Conservation (phyloP, 2,797 vertebrate species). For the Trachops cirrhosus region DNA sequence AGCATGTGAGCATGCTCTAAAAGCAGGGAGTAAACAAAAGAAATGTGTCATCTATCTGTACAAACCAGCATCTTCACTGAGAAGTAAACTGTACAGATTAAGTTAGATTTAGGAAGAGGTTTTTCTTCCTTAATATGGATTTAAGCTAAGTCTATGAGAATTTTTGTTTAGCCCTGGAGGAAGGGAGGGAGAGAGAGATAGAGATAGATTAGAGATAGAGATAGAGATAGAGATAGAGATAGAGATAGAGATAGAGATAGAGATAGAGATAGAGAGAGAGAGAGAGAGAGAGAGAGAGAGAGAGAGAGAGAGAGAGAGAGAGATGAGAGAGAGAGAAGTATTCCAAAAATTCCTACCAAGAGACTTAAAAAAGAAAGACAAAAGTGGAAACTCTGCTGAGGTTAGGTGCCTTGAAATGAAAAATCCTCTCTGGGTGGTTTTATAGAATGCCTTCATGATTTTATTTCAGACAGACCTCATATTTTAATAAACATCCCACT, state of each 20-base stretch:
- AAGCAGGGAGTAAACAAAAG: background rate
- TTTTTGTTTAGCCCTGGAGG: background rate
- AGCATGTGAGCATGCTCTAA: background rate
- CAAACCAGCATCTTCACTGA: background rate
- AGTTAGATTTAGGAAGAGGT: background rate
- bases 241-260: too few species aligned
- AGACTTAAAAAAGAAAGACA: constrained; percentile 20
- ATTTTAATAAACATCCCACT: background rate
- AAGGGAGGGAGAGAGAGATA: background rate
- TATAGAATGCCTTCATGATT: background rate
- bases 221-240: too few species aligned
- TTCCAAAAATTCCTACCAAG: background rate
- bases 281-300: background rate
- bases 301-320: too few species aligned
- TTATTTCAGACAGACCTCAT: background rate
- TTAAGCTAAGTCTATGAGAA: background rate
- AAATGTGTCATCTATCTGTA: background rate
- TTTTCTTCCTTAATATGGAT: constrained; percentile 24
- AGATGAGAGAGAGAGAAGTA: background rate
- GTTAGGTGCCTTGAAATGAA: background rate
- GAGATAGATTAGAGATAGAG: too few species aligned
- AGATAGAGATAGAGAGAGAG: too few species aligned
- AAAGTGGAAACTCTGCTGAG: background rate
- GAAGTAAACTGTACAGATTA: background rate
- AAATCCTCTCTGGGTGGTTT: background rate